Evolutionary conservation across 2,113 vertebrate species (phyloP), one percentile per base, ranked within the genome.

Genomic region (Recurvirostra avosetta): DNA sequence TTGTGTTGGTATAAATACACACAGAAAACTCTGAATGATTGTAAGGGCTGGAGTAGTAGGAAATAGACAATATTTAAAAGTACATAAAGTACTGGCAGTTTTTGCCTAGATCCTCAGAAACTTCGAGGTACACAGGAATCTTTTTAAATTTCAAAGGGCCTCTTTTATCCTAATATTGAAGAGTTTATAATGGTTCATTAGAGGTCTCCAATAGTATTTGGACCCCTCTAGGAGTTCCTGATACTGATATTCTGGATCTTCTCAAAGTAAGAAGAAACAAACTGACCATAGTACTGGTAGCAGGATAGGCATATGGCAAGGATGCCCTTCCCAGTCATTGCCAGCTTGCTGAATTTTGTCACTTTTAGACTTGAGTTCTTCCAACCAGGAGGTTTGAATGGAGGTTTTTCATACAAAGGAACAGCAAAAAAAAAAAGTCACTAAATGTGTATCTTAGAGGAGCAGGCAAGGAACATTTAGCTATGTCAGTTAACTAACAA

Each of bases 121-220:
- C 27, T 62, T 15, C 56, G 29, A 92, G 16, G 20, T 15, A 23
- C 12, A 34, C 5, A 34, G 43, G 30, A 55, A 50, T 27, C 17
- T 53, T 61, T 61, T 30, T 5, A 41, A 34, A 15, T 40, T 65
- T 73, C 29, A 77, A 83, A 58, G 10, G n/a, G 10, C 6, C 8
- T 53, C 30, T 80, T 68, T 56, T 25, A 62, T 30, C 4, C 1
- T 45, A 62, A 55, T 40, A 43, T 18, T 58, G 22, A 81, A 66
- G 15, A 62, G 21, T 67, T 45, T 71, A 7, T 12, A 62, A 36
- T 0, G 1, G 29, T 41, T 56, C 1, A 1, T 59, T 55, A 66
- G n/a, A 88, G 16, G n/a, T 56, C 14, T 89, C 23, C 45, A 59
- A 11, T 6, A 45, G 20, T 61, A 81, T 41, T 25, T 72, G 65